Evolutionary conservation across 1,140 invertebrate genomes (phyloP), one percentile per base, ranked within the genome.

Genomic region (Trichonephila clavipes): DNA sequence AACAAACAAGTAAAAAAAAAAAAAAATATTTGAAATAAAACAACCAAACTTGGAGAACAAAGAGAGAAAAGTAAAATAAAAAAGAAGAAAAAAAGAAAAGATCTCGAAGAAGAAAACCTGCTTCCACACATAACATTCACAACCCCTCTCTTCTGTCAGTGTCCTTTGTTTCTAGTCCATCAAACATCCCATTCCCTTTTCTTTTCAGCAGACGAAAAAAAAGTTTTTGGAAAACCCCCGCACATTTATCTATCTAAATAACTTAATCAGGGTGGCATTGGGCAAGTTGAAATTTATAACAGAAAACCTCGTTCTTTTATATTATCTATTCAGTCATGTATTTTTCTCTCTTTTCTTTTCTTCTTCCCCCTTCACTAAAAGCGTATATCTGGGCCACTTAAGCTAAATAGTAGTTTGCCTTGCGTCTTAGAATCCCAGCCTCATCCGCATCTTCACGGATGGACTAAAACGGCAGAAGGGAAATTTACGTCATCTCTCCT

Each of bases 171-270:
- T 93, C 92, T 93, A 93, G 92, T 93, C 85, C 86, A 93, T 93
- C 92, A 93, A 88, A 77, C 86, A 61, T 64, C 72, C 86, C 90
- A 91, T 91, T 69, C 40, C 81, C 62, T 64, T 92, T 87, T 62
- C 72, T 72, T 19, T 28, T 16, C 24, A 16, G 12, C 1, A 62
- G 16, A 19, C 12, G 12, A 59, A 72, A 61, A 69, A 92, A 61
- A 92, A 59, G 14, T 81, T 88, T 61, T 16, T n/a, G 61, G 40
- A 58, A 92, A 85, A 92, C 81, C 83, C 86, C 86, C 24, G 28
- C 83, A 88, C 85, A 93, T 93, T 93, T 93, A 93, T 93, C 92
- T 93, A 88, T 88, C 92, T 93, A 93, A 93, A 93, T 93, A 93
- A 93, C 92, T 88, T 93, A 93, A 93, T 93, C 85, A 93, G 66